Evolutionary conservation across 92 coral and sea anemone genomes (phyloP).

Genomic region (Palythoa heliodiscus): DNA sequence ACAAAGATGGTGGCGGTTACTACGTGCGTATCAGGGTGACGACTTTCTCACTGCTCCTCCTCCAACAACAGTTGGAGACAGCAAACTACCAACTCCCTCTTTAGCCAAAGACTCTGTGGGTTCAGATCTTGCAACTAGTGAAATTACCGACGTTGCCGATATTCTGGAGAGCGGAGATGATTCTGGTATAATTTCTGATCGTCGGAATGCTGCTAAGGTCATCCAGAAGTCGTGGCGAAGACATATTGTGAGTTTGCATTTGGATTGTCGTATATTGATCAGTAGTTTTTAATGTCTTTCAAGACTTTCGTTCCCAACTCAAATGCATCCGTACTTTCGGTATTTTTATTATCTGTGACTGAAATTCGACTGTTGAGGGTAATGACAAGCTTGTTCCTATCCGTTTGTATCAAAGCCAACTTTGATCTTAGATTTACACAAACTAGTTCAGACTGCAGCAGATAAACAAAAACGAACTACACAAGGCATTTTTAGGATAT

Average conservation of each 20-base stretch:
- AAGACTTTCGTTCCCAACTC: too few species aligned
- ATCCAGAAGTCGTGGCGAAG: slow-evolving; percentile 92
- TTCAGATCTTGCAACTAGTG: slow-evolving; percentile 8
- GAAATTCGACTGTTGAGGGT: too few species aligned
- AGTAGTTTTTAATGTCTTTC: too few species aligned
- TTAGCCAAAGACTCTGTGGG: slow-evolving; percentile 18
- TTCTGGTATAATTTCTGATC: slow-evolving; percentile 28
- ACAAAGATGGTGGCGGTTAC: slow-evolving; percentile 53
- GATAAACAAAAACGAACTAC: too few species aligned
- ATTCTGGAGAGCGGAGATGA: slow-evolving; percentile 12
- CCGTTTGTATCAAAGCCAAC: too few species aligned
- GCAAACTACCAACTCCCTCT: slow-evolving; percentile 28
- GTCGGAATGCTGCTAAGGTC: slow-evolving; percentile 73
- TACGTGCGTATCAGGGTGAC: slow-evolving; percentile 9
- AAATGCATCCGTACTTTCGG: too few species aligned
- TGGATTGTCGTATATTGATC: too few species aligned
- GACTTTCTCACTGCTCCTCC: slow-evolving; percentile 76
- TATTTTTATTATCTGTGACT: too few species aligned
- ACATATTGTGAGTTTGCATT: slow-evolving; percentile 78
- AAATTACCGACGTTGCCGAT: slow-evolving; percentile 22
- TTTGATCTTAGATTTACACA: too few species aligned
- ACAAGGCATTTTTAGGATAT: too few species aligned
- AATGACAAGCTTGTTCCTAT: too few species aligned
- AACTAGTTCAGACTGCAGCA: too few species aligned
- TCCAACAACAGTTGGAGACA: slow-evolving; percentile 73